Evolutionary conservation across 2,888 invertebrate genomes (phyloP), one percentile per base, ranked within the genome.

Genomic region (Watsonalla cultraria): DNA sequence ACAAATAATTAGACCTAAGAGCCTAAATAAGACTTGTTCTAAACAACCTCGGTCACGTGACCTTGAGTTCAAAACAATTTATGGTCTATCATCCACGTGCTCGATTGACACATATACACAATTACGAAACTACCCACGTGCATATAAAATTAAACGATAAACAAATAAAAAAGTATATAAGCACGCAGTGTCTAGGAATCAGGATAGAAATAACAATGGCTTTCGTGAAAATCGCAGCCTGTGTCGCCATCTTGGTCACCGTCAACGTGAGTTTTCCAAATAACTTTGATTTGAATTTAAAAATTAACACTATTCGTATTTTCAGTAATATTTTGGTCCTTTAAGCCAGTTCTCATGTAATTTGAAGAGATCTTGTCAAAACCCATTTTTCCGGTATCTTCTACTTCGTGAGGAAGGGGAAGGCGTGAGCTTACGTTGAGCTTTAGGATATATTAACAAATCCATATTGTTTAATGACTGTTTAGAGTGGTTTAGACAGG

Each of bases 201-300:
- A 55, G 52, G 58, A 57, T 66, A 54, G 64, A 53, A 58, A 54
- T 58, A 62, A 65, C 59, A 61, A 80, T 80, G 80, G 57, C 72
- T 58, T 78, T 78, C 33, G 57, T 59, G 42, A 80, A 80, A 72
- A 68, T 72, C 48, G 69, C 65, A 52, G 65, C 64, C n/a, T 69
- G 71, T 37, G 53, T 70, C 24, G 73, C 70, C 58, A 56, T 80
- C 4, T 49, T 74, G 46, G 57, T 78, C 42, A 52, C 76, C 8
- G 56, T 80, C 35, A 71, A 80, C 70, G 81, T 81, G 66, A 76
- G 68, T 57, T 47, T n/a, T 45, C 34, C 24, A 47, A 47, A 47
- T 46, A 42, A 39, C 9, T 54, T 57, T 53, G 56, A 45, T 54
- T 64, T 51, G 46, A 55, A 54, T n/a, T n/a, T 60, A 52, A 52